These are phyloP conservation scores for Periophthalmus magnuspinnatus DNA, from an alignment of 2,797 vertebrate species.

Conservation along the genomic window DNA sequence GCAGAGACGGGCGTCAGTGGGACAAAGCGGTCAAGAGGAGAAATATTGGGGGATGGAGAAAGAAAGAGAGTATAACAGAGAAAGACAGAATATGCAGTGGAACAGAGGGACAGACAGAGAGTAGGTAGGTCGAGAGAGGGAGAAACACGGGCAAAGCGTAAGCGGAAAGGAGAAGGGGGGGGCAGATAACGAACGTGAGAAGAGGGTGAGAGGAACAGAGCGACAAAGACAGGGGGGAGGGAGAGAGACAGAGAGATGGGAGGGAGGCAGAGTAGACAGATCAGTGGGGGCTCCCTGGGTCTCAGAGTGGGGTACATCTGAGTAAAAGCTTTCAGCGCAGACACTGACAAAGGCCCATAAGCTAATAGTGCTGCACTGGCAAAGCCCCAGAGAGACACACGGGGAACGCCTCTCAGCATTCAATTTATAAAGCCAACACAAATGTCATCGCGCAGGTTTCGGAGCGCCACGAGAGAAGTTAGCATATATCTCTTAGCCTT, in stretches of 20 bases:
- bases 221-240: neutral
- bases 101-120: neutral
- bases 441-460: constrained; percentile 11
- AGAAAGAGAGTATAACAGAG: neutral
- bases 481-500: constrained; percentile 10
- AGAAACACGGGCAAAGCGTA: no score
- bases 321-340: constrained; percentile 44
- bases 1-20: neutral
- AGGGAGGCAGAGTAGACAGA: constrained; percentile 4
- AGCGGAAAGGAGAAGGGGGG: no score
- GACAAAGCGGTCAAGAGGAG: neutral
- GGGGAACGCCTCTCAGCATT: neutral
- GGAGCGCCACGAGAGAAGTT: constrained; percentile 1
- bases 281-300: constrained; percentile 39
- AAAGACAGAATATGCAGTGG: neutral
- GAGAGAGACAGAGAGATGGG: neutral
- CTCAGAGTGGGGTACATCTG: constrained; percentile 34
- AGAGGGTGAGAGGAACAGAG: neutral
- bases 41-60: neutral
- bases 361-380: constrained; percentile 38
- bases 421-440: constrained; percentile 5
- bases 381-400: constrained; percentile 19
- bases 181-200: neutral
- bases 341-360: constrained; percentile 40
- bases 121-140: neutral